Evolutionary conservation across 1,140 invertebrate genomes (phyloP).

Genomic region (Acromyrmex charruanus): DNA sequence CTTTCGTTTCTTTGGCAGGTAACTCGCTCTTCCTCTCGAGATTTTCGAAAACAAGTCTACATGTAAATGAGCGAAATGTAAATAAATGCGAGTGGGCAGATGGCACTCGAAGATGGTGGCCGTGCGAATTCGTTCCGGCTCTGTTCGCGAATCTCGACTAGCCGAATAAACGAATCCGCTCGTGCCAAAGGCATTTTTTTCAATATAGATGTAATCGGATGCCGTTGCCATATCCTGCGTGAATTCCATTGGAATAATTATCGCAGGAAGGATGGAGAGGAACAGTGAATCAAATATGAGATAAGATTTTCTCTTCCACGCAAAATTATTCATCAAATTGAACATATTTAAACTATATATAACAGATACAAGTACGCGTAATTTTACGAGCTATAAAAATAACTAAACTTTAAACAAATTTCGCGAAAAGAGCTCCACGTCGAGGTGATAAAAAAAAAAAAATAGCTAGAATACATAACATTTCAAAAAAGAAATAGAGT

Average conservation of each 20-base stretch:
- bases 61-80: slow-evolving; percentile 71
- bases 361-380: neutral
- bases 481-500: neutral
- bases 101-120: slow-evolving; percentile 53
- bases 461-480: neutral
- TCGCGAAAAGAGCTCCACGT: neutral
- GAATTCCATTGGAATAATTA: neutral
- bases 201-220: neutral
- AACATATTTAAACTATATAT: neutral
- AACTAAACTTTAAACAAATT: neutral
- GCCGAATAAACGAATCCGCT: slow-evolving; percentile 7
- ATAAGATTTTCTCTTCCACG: neutral
- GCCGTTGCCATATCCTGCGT: too few species aligned
- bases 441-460: neutral
- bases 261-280: neutral
- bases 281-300: neutral
- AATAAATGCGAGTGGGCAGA: slow-evolving; percentile 72
- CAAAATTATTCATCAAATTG: neutral
- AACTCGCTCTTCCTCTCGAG: slow-evolving; percentile 50
- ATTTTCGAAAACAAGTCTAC: slow-evolving; percentile 64
- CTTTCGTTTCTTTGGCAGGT: slow-evolving; percentile 57
- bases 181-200: slow-evolving; percentile 56
- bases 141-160: slow-evolving; percentile 34
- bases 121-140: slow-evolving; percentile 64
- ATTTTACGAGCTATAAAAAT: neutral